Base-by-base conservation (phyloP, 2,888 invertebrate genomes). In the Lochmaea capreae region DNA sequence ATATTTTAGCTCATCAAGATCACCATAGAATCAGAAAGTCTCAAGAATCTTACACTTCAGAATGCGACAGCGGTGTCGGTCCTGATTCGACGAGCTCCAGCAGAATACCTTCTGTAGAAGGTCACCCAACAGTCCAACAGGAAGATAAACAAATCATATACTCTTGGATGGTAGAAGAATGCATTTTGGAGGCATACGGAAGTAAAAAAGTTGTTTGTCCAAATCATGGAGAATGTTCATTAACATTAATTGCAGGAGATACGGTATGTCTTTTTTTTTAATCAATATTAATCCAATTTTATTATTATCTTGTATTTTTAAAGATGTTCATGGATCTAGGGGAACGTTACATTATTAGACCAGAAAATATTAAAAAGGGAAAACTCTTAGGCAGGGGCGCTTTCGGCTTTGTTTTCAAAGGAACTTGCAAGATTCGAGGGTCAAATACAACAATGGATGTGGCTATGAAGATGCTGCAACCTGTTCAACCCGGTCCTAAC, bases 391-490 rank as follows among this genome's bases (percentile, higher is more conserved):
- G 99, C 0, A 92, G 98, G n/a, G 99, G 99, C 2, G 98, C 98
- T 0, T 99, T 99, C 89, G 99, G 99, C 3, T 97, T 98, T 81
- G 99, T 99, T 10, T 97, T 97, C 85, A 92, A 93, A 82, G 97
- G 94, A 1, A 89, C 89, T 6, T 94, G 93, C 86, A 92, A 92
- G 77, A 85, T 90, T 62, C 88, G 91, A 61, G 89, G 89, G 10
- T 88, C 89, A 1, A 89, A 90, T 67, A 87, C 88, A 2, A 89
- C 90, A 72, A 89, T 91, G 22, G 91, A 94, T 73, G 95, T 98
- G 1, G 98, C 99, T 0, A 93, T 98, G 89, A 99, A 99, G 88
- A 97, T 98, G 92, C 87, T 98, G 73, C 97, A 98, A 86, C 98
- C 98, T 0, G 96, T 97, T 11, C 94, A 95, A 74, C 97, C 97